These are phyloP conservation scores for Camponotus fellah DNA, from an alignment of 2,888 invertebrate species.

Conservation along the genomic window DNA sequence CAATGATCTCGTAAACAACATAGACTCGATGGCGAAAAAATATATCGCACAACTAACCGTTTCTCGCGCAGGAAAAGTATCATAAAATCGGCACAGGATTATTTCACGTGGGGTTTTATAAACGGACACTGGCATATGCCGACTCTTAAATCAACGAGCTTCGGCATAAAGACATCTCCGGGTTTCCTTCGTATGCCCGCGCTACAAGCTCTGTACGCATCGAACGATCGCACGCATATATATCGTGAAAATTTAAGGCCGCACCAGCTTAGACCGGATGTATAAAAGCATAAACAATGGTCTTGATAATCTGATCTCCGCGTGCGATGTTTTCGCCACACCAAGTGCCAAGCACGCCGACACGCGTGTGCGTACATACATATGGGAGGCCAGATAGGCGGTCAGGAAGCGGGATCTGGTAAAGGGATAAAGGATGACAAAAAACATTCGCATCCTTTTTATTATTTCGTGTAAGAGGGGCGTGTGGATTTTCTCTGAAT, in stretches of 20 bases:
- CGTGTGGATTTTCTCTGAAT: constrained; percentile 27
- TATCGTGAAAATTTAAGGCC: constrained; percentile 71
- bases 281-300: constrained; percentile 75
- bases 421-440: constrained; percentile 55
- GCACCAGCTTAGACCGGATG: constrained; percentile 51
- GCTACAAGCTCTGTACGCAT: not conserved
- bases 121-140: constrained; percentile 62
- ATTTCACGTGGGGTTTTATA: constrained; percentile 64
- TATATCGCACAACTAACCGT: constrained; percentile 16
- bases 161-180: constrained; percentile 73
- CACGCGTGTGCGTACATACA: constrained; percentile 41
- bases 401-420: constrained; percentile 33
- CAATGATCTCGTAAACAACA: constrained; percentile 29
- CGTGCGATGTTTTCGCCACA: constrained; percentile 66
- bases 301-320: constrained; percentile 73
- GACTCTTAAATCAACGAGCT: constrained; percentile 66
- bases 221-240: constrained; percentile 51
- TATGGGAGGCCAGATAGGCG: constrained; percentile 45
- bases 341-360: constrained; percentile 28
- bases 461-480: constrained; percentile 17
- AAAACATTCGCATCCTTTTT: constrained; percentile 6
- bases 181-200: constrained; percentile 52
- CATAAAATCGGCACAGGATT: constrained; percentile 46
- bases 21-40: constrained; percentile 22
- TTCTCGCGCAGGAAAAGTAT: constrained; percentile 47